These are phyloP conservation scores for Clarias platycephalus DNA, from an alignment of 2,797 vertebrate species.

Conservation along the genomic window DNA sequence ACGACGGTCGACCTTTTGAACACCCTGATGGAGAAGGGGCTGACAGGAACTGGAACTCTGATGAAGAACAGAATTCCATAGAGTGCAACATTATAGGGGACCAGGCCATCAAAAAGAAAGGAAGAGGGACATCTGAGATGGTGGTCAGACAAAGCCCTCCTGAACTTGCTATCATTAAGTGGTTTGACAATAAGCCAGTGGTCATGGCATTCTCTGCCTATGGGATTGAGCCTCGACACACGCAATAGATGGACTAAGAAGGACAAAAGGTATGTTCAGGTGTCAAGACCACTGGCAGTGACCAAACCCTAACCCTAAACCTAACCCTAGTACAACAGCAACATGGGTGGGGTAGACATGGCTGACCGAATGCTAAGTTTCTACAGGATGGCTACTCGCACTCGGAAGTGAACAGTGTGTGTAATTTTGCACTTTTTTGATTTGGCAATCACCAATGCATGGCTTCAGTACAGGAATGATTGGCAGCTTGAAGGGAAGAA, in stretches of 20 bases:
- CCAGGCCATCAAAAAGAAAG: not conserved
- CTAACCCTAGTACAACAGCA: too few relatives aligned
- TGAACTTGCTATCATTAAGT: not conserved
- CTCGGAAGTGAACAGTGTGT: conserved; percentile 11
- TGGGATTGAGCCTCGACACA: not conserved
- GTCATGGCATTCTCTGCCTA: not conserved
- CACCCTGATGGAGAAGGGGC: not conserved
- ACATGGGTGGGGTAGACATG: not conserved
- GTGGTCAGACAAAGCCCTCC: not conserved
- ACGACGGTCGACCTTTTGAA: not conserved
- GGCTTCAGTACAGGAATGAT: conserved; percentile 15
- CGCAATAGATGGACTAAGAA: too few relatives aligned
- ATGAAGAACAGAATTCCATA: not conserved
- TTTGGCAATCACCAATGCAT: not conserved
- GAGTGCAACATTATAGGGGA: conserved; percentile 8
- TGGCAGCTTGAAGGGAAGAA: not conserved
- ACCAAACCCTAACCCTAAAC: too few relatives aligned
- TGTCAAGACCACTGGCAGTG: too few relatives aligned
- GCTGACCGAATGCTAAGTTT: not conserved
- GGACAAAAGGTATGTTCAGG: too few relatives aligned
- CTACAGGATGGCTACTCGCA: conserved; percentile 14
- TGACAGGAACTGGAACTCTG: not conserved
- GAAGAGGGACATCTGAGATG: conserved; percentile 1
- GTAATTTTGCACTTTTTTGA: conserved; percentile 20
- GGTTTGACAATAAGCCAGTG: not conserved